Conservation (phyloP, 2,113 vertebrate species). For the Strigops habroptila region DNA sequence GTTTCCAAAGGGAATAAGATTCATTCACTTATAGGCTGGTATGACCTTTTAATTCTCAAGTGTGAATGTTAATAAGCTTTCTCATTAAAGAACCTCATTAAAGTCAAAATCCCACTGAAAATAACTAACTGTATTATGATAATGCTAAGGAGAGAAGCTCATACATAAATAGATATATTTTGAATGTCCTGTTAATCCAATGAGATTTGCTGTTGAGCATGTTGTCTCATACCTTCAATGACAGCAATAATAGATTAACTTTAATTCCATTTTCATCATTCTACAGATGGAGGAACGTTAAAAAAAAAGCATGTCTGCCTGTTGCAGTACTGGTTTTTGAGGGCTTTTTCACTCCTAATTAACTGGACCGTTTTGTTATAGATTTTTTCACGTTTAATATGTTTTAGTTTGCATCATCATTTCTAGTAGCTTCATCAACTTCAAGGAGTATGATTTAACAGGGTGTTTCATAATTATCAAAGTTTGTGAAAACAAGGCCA, state of each 20-base stretch:
- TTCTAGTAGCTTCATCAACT: not conserved
- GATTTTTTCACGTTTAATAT: not conserved
- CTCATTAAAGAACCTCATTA: slow-evolving; percentile 34
- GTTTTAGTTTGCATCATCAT: not conserved
- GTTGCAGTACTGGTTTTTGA: not conserved
- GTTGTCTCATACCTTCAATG: not conserved
- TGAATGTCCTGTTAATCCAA: not conserved
- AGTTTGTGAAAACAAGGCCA: not conserved
- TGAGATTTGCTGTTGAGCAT: not conserved
- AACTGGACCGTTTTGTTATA: not conserved
- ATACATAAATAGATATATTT: not conserved
- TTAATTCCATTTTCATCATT: not conserved
- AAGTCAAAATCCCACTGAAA: slow-evolving; percentile 21
- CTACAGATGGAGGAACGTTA: not conserved
- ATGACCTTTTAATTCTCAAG: slow-evolving; percentile 16
- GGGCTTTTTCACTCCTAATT: not conserved
- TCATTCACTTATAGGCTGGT: not conserved
- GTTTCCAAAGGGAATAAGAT: not conserved
- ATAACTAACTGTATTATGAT: not conserved
- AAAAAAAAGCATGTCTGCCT: not conserved
- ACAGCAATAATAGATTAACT: not conserved
- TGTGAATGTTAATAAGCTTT: not conserved
- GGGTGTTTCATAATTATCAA: not conserved
- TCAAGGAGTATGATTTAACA: not conserved
- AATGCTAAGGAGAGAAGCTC: not conserved